Evolutionary conservation across 2,888 invertebrate genomes (phyloP).

Genomic region (Schizaphis graminum): DNA sequence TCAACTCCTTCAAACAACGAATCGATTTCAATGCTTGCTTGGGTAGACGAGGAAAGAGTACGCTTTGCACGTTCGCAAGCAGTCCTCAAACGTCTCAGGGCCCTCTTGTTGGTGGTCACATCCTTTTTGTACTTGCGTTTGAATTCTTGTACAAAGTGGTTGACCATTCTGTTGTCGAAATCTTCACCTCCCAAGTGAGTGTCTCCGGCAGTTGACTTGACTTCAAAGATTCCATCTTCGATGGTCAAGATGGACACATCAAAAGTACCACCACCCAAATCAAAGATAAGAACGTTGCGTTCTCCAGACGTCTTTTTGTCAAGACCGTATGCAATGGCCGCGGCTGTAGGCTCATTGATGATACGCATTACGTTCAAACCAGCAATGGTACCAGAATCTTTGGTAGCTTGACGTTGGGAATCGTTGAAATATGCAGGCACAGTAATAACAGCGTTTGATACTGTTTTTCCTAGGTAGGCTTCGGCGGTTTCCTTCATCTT

Average conservation of each 20-base stretch:
- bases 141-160: slow-evolving; percentile 91
- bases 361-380: slow-evolving; percentile 79
- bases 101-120: slow-evolving; percentile 79
- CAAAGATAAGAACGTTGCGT: slow-evolving; percentile 85
- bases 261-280: slow-evolving; percentile 91
- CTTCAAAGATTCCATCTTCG: slow-evolving; percentile 94
- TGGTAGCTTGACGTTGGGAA: slow-evolving; percentile 92
- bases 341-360: slow-evolving; percentile 78
- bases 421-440: slow-evolving; percentile 94
- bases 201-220: slow-evolving; percentile 91
- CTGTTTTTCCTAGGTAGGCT: slow-evolving; percentile 77
- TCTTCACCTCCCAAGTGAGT: slow-evolving; percentile 78
- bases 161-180: slow-evolving; percentile 92
- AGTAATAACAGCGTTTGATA: slow-evolving; percentile 89
- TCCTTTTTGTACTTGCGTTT: slow-evolving; percentile 95
- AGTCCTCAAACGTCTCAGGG: slow-evolving; percentile 84
- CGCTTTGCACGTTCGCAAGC: slow-evolving; percentile 92
- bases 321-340: slow-evolving; percentile 91
- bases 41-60: slow-evolving; percentile 88
- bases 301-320: slow-evolving; percentile 85
- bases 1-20: slow-evolving; percentile 95
- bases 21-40: slow-evolving; percentile 94
- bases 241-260: slow-evolving; percentile 96
- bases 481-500: slow-evolving; percentile 78
- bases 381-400: slow-evolving; percentile 91